phyloP scores from a whole-genome alignment of 23 tunicate genomes.

The Diplosoma virens region DNA sequence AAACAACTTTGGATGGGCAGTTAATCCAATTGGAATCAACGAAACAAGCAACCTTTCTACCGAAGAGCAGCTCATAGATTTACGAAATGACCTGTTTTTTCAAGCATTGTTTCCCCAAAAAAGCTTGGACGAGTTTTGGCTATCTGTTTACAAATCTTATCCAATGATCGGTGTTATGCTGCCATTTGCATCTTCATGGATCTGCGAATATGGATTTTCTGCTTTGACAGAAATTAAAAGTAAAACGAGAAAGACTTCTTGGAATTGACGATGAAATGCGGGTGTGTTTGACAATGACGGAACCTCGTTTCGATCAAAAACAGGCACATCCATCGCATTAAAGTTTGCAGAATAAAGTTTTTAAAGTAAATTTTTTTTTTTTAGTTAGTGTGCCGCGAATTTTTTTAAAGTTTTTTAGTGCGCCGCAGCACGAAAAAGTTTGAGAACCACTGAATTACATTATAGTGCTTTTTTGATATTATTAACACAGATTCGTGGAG shows the following conservation, averaged over 20 bases:
- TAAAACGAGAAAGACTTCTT: constrained; percentile 28
- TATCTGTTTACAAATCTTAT: too few relatives aligned
- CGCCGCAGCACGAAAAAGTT: constrained; percentile 6
- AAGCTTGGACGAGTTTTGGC: too few relatives aligned
- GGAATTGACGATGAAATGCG: constrained; percentile 35
- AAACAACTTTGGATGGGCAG: too few relatives aligned
- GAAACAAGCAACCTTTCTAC: constrained; percentile 22
- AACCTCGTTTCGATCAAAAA: constrained; percentile 35
- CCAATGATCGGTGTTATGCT: too few relatives aligned
- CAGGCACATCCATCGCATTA: constrained; percentile 33
- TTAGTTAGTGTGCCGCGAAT: not conserved
- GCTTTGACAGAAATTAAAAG: constrained; percentile 54
- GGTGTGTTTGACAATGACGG: constrained; percentile 27
- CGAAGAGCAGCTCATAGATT: constrained; percentile 28
- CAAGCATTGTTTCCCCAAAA: too few relatives aligned
- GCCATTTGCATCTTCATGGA: too few relatives aligned
- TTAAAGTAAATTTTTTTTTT: constrained; percentile 17
- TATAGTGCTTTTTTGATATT: too few relatives aligned
- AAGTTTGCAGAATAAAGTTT: constrained; percentile 1
- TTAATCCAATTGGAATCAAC: constrained; percentile 10
- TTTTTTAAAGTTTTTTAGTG: constrained; percentile 9
- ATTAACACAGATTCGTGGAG: too few relatives aligned
- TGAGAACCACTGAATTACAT: too few relatives aligned
- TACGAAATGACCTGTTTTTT: constrained; percentile 33
- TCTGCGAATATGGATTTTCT: constrained; percentile 43